Base-by-base conservation (phyloP, 2,888 invertebrate genomes). In the Ashinkailepas kermadecensis region DNA sequence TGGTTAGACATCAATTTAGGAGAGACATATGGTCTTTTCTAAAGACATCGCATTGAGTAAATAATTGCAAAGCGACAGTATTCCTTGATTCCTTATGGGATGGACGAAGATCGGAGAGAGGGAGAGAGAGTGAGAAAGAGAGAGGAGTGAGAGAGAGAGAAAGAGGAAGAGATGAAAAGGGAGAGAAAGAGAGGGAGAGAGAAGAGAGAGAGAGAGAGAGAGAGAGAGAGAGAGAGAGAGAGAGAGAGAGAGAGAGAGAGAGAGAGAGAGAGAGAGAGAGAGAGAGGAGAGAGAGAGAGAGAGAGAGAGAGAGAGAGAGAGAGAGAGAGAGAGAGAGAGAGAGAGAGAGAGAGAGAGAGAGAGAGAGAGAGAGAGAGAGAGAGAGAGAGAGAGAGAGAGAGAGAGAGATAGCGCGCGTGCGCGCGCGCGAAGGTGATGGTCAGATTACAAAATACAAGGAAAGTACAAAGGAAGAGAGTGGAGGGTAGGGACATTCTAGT, bases 171-270 rank as follows among this genome's bases (percentile, higher is more conserved):
- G 78, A 81, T 10, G 12, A 13, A 64, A 13, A 81, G 57, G n/a
- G 59, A 57, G n/a, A 80, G 54, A 39, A n/a, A 82, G 23, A 67
- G 79, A 65, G 65, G 57, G 25, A 58, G 6, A n/a, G 67, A 67
- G 23, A 18, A n/a, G 67, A 23, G 3, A n/a, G 67, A 67, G 67
- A 67, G 67, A 67, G 4, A 67, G 23, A 23, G 23, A 67, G 67
- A 23, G 67, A 23, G 23, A 67, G 23, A 67, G 67, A 67, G 23
- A 23, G 3, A 67, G 67, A 23, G 67, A 67, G 4, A 67, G 67
- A 67, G 4, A 67, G 67, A 23, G 67, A 67, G 4, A 23, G 23
- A 23, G 67, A 23, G 23, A 23, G 67, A 67, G 67, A 23, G 23
- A 67, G 23, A 23, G 67, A 67, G 67, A 67, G 23, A 67, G 67